phyloP scores from a whole-genome alignment of 2,888 invertebrate genomes.

The Drosophila antonietae region DNA sequence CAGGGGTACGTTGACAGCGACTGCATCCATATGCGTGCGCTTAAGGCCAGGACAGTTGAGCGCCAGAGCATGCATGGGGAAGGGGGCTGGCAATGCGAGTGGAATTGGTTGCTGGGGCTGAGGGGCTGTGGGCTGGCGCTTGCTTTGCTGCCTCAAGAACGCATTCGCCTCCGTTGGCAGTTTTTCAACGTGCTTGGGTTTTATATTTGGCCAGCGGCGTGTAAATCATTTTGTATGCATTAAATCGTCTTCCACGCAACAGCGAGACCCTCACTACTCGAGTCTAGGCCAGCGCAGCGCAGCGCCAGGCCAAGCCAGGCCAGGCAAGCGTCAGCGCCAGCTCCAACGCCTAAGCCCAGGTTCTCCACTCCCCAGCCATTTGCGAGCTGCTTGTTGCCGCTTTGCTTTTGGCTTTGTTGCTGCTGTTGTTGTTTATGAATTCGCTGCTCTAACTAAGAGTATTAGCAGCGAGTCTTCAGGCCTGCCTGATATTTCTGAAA shows the following conservation, averaged over 20 bases:
- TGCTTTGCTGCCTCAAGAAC: neutral
- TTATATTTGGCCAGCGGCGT: constrained; percentile 75
- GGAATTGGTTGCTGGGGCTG: too few relatives aligned
- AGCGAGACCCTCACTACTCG: constrained; percentile 6
- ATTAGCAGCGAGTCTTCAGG: neutral
- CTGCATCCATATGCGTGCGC: constrained; percentile 38
- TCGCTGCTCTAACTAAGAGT: neutral
- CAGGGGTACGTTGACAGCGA: constrained; percentile 43
- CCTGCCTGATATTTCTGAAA: neutral
- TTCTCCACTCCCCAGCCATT: neutral
- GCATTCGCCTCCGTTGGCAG: constrained; percentile 14
- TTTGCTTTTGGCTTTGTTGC: constrained; percentile 40
- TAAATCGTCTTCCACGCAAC: constrained; percentile 71
- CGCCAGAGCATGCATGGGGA: too few relatives aligned
- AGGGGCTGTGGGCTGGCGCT: too few relatives aligned
- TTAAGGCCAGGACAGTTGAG: constrained; percentile 15
- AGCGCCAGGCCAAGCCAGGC: neutral
- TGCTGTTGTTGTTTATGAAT: constrained; percentile 11
- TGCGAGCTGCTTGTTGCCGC: constrained; percentile 22
- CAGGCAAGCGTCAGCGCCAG: neutral
- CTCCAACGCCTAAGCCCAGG: neutral
- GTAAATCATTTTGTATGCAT: constrained; percentile 81
- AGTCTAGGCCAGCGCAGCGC: neutral
- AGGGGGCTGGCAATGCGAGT: too few relatives aligned
- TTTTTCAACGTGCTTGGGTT: constrained; percentile 50